phyloP scores from a whole-genome alignment of 2,797 vertebrate genomes.

The Staurois parvus region DNA sequence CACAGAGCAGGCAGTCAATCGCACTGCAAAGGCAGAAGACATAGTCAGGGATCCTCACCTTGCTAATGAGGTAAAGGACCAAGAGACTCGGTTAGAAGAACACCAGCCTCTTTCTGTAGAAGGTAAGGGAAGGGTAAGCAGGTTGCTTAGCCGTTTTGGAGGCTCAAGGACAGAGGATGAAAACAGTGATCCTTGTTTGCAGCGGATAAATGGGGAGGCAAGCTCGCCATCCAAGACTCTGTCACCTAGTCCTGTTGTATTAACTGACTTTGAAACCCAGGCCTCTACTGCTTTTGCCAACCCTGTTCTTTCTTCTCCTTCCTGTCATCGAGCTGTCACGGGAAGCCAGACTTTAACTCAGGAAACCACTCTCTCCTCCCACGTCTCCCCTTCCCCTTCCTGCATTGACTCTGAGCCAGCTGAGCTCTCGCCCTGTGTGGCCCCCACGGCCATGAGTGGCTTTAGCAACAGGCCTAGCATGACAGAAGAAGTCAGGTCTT shows the following conservation, averaged over 20 bases:
- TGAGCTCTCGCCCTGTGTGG: slow-evolving; percentile 32
- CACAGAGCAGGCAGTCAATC: slow-evolving; percentile 67
- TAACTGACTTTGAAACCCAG: slow-evolving; percentile 14
- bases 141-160: slow-evolving; percentile 79
- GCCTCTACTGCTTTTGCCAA: slow-evolving; percentile 41
- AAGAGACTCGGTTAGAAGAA: slow-evolving; percentile 58
- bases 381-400: slow-evolving; percentile 58
- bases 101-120: slow-evolving; percentile 74
- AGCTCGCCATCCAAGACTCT: slow-evolving; percentile 8
- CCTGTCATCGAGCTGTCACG: slow-evolving; percentile 43
- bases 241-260: neutral
- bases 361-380: slow-evolving; percentile 63
- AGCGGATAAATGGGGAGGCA: slow-evolving; percentile 61
- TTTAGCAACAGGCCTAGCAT: slow-evolving; percentile 47
- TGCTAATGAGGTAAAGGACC: slow-evolving; percentile 11
- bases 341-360: slow-evolving; percentile 57
- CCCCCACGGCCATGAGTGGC: slow-evolving; percentile 33
- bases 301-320: slow-evolving; percentile 46
- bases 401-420: slow-evolving; percentile 58
- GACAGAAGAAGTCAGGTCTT: slow-evolving; percentile 61
- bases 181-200: slow-evolving; percentile 64
- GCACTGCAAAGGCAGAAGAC: slow-evolving; percentile 79
- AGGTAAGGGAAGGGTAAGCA: slow-evolving; percentile 79
- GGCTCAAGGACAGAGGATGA: slow-evolving; percentile 65
- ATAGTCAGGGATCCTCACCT: slow-evolving; percentile 74